Conservation (phyloP, 1,140 invertebrate genomes). For the Microplitis mediator region DNA sequence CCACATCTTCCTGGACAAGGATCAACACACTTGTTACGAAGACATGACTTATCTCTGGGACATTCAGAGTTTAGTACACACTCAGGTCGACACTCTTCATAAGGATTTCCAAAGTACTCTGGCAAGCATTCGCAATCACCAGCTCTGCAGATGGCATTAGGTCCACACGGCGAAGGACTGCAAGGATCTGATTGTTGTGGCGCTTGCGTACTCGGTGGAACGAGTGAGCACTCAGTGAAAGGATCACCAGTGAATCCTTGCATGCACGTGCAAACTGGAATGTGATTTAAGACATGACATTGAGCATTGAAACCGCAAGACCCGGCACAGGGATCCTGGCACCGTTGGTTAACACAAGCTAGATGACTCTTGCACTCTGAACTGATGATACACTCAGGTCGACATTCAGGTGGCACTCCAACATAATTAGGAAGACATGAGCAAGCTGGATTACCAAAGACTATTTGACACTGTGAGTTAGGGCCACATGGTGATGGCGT, state of each 20-base stretch:
- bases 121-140: conserved; percentile 73
- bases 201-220: conserved; percentile 53
- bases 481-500: conserved; percentile 81
- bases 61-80: conserved; percentile 84
- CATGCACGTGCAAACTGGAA: conserved; percentile 75
- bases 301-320: conserved; percentile 77
- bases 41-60: conserved; percentile 77
- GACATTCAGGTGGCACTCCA: conserved; percentile 76
- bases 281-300: conserved; percentile 76
- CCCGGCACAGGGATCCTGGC: conserved; percentile 76
- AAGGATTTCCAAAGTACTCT: conserved; percentile 80
- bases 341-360: conserved; percentile 75
- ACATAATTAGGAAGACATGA: conserved; percentile 77
- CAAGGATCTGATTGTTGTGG: conserved; percentile 69
- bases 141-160: conserved; percentile 74
- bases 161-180: conserved; percentile 79
- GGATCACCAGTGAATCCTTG: conserved; percentile 78
- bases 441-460: conserved; percentile 74
- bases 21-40: conserved; percentile 80
- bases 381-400: conserved; percentile 75
- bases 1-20: conserved; percentile 83
- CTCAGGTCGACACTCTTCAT: conserved; percentile 79
- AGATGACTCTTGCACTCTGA: conserved; percentile 74
- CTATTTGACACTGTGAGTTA: conserved; percentile 77
- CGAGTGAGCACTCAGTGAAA: conserved; percentile 70